Percentiles rank a stretch among this genome's conserved stretches.
phyloP scores from a whole-genome alignment of 1,140 invertebrate genomes.

The Micrasema minimum region DNA sequence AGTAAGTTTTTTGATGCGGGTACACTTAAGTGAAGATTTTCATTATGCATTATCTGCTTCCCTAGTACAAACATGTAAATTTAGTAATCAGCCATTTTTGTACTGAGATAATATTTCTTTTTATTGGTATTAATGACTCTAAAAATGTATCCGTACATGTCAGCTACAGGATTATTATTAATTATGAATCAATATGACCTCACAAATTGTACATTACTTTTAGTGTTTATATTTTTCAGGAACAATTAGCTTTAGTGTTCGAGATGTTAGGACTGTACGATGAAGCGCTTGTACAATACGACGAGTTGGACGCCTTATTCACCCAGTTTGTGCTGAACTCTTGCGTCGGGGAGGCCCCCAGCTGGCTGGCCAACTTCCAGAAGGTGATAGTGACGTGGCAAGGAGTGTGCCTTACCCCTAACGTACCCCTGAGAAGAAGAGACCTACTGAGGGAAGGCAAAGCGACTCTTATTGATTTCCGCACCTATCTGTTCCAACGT shows the following conservation, averaged over 20 bases:
- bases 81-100: no score
- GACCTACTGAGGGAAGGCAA: slow-evolving; percentile 76
- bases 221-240: slow-evolving; percentile 76
- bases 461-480: slow-evolving; percentile 86
- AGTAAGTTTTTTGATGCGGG: no score
- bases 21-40: no score
- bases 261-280: slow-evolving; percentile 94
- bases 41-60: no score
- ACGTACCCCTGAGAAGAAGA: slow-evolving; percentile 75
- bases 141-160: no score
- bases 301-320: slow-evolving; percentile 96
- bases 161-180: no score
- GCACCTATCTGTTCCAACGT: slow-evolving; percentile 94
- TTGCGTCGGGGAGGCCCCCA: slow-evolving; percentile 82
- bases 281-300: slow-evolving; percentile 96
- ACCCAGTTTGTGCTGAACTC: slow-evolving; percentile 96
- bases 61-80: no score
- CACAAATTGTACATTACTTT: no score
- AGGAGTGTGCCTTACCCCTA: slow-evolving; percentile 78
- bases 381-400: slow-evolving; percentile 83
- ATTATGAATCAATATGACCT: no score
- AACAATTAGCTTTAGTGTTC: slow-evolving; percentile 94
- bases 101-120: no score
- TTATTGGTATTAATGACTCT: no score
- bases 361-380: slow-evolving; percentile 84